Base-by-base conservation (phyloP, 2,113 vertebrate genomes). In the Eurystomus gularis region DNA sequence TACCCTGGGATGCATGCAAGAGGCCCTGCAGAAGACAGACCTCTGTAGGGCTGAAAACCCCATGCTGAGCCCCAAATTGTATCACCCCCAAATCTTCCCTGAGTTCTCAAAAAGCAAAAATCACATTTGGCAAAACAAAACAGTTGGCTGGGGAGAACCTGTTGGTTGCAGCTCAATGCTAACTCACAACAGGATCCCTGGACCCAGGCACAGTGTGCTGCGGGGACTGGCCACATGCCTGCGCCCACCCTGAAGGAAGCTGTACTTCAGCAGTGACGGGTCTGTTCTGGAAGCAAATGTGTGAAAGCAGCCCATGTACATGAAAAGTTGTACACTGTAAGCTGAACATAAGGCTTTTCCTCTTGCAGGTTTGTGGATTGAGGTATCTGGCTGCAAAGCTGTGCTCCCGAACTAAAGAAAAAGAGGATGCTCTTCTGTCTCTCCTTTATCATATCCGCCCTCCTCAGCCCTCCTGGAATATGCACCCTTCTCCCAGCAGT, bases 351-450 rank as follows among this genome's bases (percentile, higher is more conserved):
- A 40, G 60, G n/a, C 7, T 54, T 42, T 61, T 84, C 66, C 75
- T 55, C 65, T 37, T 3, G 49, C 55, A 33, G 66, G 78, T 72
- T 96, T 98, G 98, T 98, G 98, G 98, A 98, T 97, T 98, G 97
- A 93, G 69, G 87, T 96, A 96, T 97, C 96, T 98, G 98, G 98
- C 98, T 95, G 88, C 97, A 94, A 42, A 96, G 93, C 92, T 75
- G 84, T 88, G 94, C 94, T 95, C 94, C 97, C 95, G 98, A 98
- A 98, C 98, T 97, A 95, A 97, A 98, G 69, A 19, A 97, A 97
- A 35, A 70, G 75, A 75, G 79, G 97, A 97, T 97, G 91, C 97
- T 73, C 11, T 60, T 13, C 46, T 7, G 39, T 35, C 51, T 65
- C 39, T 91, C 92, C 95, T 95, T 82, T 55, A 62, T 72, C 82